These are phyloP conservation scores for Mormyrus lacerda DNA, from an alignment of 2,113 vertebrate species.

Conservation along the genomic window DNA sequence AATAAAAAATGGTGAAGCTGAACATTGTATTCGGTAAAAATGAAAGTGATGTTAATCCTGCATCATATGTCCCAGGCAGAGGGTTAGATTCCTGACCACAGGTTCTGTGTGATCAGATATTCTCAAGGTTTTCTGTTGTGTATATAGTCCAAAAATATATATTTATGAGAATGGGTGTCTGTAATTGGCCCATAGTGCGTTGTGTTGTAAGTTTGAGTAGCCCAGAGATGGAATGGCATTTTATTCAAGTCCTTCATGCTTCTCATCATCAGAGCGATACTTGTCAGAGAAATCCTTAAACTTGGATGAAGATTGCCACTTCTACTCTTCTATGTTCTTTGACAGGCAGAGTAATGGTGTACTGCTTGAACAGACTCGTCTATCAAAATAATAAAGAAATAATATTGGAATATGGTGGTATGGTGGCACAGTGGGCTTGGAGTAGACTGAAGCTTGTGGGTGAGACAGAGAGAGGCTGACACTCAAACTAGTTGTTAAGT, in stretches of 20 bases:
- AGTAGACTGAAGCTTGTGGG: not conserved
- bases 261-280: not conserved
- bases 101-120: not conserved
- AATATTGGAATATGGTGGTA: not conserved
- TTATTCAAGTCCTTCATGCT: not conserved
- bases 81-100: not conserved
- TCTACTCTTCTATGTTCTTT: not conserved
- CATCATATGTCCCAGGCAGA: not conserved
- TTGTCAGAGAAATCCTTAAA: not conserved
- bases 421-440: not conserved
- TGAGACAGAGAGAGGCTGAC: not conserved
- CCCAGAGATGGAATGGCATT: not conserved
- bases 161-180: not conserved
- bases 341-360: not conserved
- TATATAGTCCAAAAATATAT: not conserved
- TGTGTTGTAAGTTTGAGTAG: not conserved
- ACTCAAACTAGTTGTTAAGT: not conserved
- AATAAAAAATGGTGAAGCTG: not conserved
- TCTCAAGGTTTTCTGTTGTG: not conserved
- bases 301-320: not conserved
- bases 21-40: not conserved
- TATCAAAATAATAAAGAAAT: not conserved
- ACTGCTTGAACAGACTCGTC: not conserved
- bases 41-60: not conserved
- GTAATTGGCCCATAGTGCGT: not conserved